Base-by-base conservation (phyloP, 2,888 invertebrate genomes). In the Digitonthophagus gazella region DNA sequence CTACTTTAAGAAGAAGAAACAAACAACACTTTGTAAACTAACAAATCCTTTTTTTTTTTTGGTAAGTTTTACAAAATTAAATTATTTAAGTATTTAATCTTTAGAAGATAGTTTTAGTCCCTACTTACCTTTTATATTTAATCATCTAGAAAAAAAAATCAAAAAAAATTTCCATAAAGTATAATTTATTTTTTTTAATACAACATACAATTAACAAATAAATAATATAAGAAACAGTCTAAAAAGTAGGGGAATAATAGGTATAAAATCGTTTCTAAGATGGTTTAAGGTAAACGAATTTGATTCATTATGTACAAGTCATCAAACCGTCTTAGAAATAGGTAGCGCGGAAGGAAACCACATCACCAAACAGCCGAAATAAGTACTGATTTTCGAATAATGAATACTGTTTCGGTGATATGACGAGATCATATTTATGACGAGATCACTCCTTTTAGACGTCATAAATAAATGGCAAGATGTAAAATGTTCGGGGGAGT, bases 201-300 rank as follows among this genome's bases (percentile, higher is more conserved):
- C 6, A 22, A 58, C 58, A 58, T 61, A 61, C 20, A 61, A 19
- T 15, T 61, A 61, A 61, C 61, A 61, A 61, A 61, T 61, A 61
- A 61, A 61, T 61, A 61, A 61, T 61, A 61, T 61, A 61, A 44
- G 28, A 44, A 44, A 19, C 61, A 61, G 61, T 61, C 61, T 61
- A 61, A 18, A 57, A 57, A 20, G 18, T 19, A 61, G n/a, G 15
- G 11, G 4, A 61, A 20, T 61, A 61, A 19, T 19, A 61, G 19
- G 18, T 61, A 61, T 19, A 18, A 20, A 19, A 58, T 18, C 4
- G 14, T 61, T 61, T 61, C 61, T 61, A 61, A 61, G 20, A 61
- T 18, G 61, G 61, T 61, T 61, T 19, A 61, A 61, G 61, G 19
- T 61, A 18, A 18, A 61, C 19, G 19, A 61, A 61, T n/a, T 44